phyloP scores from a whole-genome alignment of 2,797 vertebrate species.

The Cryptoblepharus egeriae region DNA sequence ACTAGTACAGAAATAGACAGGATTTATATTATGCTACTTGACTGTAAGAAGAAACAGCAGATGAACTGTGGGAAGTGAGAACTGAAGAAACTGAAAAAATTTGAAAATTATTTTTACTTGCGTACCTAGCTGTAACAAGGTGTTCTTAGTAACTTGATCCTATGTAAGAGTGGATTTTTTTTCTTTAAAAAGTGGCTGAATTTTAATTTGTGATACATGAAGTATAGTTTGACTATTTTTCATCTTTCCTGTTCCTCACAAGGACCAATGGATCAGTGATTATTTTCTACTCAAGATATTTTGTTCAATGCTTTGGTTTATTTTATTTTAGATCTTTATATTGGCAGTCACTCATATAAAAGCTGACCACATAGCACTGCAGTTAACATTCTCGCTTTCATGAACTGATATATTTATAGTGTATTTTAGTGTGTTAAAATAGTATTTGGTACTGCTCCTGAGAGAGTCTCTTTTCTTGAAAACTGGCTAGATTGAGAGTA shows the following conservation, averaged over 20 bases:
- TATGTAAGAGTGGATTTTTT: neutral
- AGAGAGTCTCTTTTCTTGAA: neutral
- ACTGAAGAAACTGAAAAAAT: constrained; percentile 26
- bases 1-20: constrained; percentile 22
- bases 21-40: constrained; percentile 28
- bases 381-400: neutral
- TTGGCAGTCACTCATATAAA: neutral
- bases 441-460: neutral
- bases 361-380: neutral
- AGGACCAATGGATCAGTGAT: neutral
- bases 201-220: neutral
- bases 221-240: neutral
- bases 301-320: constrained; percentile 10
- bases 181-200: too few species aligned
- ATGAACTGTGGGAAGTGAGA: constrained; percentile 35
- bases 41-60: constrained; percentile 31
- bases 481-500: neutral
- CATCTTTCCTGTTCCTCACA: neutral
- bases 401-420: constrained; percentile 17
- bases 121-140: neutral
- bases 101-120: constrained; percentile 32
- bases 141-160: neutral
- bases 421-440: constrained; percentile 6
- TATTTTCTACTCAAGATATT: neutral
- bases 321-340: neutral